Evolutionary conservation across 1,140 invertebrate genomes (phyloP).

Genomic region (Melanaphis sacchari): DNA sequence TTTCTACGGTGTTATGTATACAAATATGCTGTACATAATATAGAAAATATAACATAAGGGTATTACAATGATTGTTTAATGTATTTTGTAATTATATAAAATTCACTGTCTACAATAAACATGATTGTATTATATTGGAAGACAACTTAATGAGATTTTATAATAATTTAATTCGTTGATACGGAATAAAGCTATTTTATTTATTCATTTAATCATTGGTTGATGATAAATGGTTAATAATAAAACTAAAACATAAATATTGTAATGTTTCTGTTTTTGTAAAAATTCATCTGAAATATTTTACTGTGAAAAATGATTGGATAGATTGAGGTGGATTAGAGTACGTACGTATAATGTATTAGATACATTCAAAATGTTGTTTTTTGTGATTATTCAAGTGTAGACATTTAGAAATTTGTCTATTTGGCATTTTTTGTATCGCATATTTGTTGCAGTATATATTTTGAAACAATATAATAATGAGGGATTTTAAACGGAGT

Average conservation of each 20-base stretch:
- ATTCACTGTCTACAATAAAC: not conserved
- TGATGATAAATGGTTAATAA: not conserved
- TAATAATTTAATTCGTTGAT: not conserved
- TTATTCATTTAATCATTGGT: not conserved
- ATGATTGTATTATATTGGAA: not conserved
- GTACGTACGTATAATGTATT: conserved; percentile 15
- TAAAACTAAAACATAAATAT: not conserved
- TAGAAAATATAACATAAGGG: not conserved
- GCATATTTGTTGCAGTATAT: not conserved
- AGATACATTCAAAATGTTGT: not conserved
- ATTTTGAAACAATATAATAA: not conserved
- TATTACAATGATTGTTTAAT: not conserved
- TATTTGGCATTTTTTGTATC: not conserved
- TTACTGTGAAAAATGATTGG: not conserved
- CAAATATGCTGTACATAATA: no score
- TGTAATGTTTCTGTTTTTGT: not conserved
- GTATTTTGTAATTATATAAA: not conserved
- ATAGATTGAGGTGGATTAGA: not conserved
- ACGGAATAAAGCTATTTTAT: not conserved
- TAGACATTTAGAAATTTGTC: not conserved
- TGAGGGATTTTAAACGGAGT: not conserved
- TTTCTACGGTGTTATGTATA: not conserved
- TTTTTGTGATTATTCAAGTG: conserved; percentile 5
- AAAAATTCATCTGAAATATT: conserved; percentile 7
- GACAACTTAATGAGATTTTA: not conserved